Evolutionary conservation across 2,113 vertebrate species (phyloP).

Genomic region (Notothenia coriiceps): DNA sequence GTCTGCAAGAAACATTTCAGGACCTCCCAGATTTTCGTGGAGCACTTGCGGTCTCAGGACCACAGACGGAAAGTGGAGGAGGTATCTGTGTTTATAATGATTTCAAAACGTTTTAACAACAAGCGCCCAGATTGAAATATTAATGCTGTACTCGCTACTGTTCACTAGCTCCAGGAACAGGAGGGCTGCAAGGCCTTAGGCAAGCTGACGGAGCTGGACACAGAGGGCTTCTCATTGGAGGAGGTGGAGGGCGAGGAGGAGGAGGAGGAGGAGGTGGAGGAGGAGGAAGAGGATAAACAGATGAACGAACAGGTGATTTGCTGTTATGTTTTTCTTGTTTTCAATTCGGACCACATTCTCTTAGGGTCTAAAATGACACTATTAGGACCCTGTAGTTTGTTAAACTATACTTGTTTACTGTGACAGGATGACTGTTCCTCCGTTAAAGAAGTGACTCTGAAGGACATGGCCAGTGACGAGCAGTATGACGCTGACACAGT

Average conservation of each 20-base stretch:
- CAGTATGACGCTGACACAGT: constrained; percentile 85
- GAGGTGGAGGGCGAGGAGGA: constrained; percentile 80
- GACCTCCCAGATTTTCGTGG: constrained; percentile 92
- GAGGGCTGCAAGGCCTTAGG: constrained; percentile 86
- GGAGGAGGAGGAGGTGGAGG: constrained; percentile 79
- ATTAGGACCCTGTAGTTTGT: not conserved
- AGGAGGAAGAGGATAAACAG: constrained; percentile 50
- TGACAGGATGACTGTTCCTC: constrained; percentile 71
- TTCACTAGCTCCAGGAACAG: constrained; percentile 70
- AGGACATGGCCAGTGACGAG: constrained; percentile 76
- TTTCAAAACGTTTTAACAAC: not conserved
- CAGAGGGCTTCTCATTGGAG: constrained; percentile 88
- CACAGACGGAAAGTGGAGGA: constrained; percentile 91
- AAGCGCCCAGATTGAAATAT: not conserved
- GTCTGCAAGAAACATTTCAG: constrained; percentile 93
- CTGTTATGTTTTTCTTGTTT: not conserved
- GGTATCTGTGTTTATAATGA: constrained; percentile 68
- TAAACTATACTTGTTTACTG: not conserved
- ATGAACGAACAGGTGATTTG: constrained; percentile 72
- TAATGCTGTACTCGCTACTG: not conserved
- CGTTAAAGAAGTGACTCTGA: constrained; percentile 75
- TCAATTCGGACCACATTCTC: not conserved
- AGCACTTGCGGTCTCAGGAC: constrained; percentile 93
- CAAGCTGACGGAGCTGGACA: constrained; percentile 89
- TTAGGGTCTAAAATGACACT: not conserved